Percentiles rank a stretch among this genome's conserved stretches.
phyloP scores from a whole-genome alignment of 1,140 invertebrate species.

The Polypedilum vanderplanki region DNA sequence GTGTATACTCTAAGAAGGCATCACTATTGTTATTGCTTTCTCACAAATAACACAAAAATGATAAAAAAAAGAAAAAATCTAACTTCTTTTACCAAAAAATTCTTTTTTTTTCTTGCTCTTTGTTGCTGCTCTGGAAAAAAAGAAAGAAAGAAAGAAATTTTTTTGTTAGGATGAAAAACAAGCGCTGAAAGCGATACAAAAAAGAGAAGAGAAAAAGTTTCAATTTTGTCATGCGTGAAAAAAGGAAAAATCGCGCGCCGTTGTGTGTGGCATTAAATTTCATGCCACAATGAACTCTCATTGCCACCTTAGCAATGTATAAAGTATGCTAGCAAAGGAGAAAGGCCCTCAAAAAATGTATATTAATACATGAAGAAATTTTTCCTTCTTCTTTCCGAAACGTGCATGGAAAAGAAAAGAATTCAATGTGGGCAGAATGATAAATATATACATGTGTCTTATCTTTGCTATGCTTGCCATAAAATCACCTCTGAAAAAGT shows the following conservation, averaged over 20 bases:
- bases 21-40: neutral
- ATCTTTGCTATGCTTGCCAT: neutral
- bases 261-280: conserved; percentile 28
- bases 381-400: neutral
- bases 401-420: neutral
- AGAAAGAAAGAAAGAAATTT: neutral
- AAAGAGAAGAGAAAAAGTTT: conserved; percentile 16
- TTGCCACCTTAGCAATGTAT: conserved; percentile 22
- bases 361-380: neutral
- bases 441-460: neutral
- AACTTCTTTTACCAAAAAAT: neutral
- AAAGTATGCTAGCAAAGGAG: neutral
- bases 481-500: neutral
- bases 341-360: neutral
- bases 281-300: neutral
- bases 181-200: neutral
- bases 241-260: conserved; percentile 25
- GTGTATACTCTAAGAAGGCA: neutral
- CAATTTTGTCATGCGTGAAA: conserved; percentile 23
- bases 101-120: too few species aligned
- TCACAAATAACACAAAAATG: neutral
- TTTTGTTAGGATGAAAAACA: conserved; percentile 7
- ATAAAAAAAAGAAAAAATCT: neutral
- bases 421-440: conserved; percentile 2
- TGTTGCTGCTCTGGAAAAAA: too few species aligned